Conservation (phyloP, 2,113 vertebrate species). For the Tylochromis polylepis region DNA sequence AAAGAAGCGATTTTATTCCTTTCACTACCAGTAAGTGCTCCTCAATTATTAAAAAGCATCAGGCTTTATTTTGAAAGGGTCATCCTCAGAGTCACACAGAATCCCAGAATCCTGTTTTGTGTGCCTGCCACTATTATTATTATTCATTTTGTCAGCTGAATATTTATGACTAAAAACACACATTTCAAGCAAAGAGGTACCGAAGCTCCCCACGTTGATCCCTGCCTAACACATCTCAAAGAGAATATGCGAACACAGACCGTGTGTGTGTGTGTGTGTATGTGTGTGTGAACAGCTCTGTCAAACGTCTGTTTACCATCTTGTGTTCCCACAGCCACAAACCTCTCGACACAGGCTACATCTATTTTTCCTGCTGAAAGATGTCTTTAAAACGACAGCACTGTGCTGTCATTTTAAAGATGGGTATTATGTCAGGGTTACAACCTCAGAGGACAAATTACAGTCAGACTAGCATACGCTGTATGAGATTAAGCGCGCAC, state of each 20-base stretch:
- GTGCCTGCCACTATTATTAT: not conserved
- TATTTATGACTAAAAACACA: constrained; percentile 48
- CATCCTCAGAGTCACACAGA: not conserved
- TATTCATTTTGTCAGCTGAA: constrained; percentile 37
- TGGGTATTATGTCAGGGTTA: constrained; percentile 16
- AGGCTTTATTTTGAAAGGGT: constrained; percentile 22
- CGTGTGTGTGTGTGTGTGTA: not conserved
- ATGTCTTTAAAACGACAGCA: constrained; percentile 38
- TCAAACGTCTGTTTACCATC: constrained; percentile 60
- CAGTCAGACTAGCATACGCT: constrained; percentile 11
- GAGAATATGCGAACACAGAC: constrained; percentile 48
- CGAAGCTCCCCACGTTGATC: constrained; percentile 19
- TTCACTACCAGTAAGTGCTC: not conserved
- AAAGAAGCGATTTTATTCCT: not conserved
- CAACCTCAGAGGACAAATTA: constrained; percentile 58
- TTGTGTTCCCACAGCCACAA: constrained; percentile 52
- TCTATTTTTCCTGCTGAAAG: constrained; percentile 42
- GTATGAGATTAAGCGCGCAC: not conserved
- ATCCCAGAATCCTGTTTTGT: not conserved
- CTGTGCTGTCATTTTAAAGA: constrained; percentile 29
- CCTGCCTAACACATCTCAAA: constrained; percentile 47
- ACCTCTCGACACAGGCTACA: constrained; percentile 49
- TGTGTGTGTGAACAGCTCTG: constrained; percentile 32
- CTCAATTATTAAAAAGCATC: not conserved
- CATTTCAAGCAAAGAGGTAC: constrained; percentile 28